A percentile compares a stretch with the other conserved stretches of the same genome.
Evolutionary conservation across 1,140 invertebrate species (phyloP).

Genomic region (Centruroides sculpturatus): DNA sequence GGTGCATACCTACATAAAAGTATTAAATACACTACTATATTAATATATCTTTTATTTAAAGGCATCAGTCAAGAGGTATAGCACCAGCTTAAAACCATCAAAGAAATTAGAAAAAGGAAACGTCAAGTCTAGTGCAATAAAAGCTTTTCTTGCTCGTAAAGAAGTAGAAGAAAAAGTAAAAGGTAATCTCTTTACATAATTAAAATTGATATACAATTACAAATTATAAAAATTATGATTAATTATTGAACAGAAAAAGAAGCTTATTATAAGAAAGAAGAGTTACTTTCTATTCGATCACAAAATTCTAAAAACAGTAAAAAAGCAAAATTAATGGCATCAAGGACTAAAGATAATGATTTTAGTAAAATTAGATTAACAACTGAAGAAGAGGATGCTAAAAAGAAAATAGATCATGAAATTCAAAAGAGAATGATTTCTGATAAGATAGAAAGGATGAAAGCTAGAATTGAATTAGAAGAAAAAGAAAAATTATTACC

Average conservation of each 20-base stretch:
- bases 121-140: slow-evolving; percentile 54
- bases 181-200: slow-evolving; percentile 27
- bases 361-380: slow-evolving; percentile 58
- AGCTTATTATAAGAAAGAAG: slow-evolving; percentile 23
- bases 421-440: slow-evolving; percentile 14
- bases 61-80: slow-evolving; percentile 44
- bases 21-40: too few relatives aligned
- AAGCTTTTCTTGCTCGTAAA: slow-evolving; percentile 62
- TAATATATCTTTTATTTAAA: slow-evolving; percentile 6
- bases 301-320: slow-evolving; percentile 43
- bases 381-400: slow-evolving; percentile 32
- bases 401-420: slow-evolving; percentile 15
- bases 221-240: neutral
- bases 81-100: slow-evolving; percentile 58
- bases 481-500: slow-evolving; percentile 52
- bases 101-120: slow-evolving; percentile 56
- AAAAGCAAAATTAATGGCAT: slow-evolving; percentile 46
- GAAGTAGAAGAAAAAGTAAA: slow-evolving; percentile 55
- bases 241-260: slow-evolving; percentile 14
- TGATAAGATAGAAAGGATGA: slow-evolving; percentile 39
- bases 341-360: slow-evolving; percentile 66
- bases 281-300: slow-evolving; percentile 53
- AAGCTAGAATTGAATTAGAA: slow-evolving; percentile 32
- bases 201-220: neutral
- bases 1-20: too few relatives aligned